phyloP scores from a whole-genome alignment of 2,888 invertebrate species.

The Protonemura montana region DNA sequence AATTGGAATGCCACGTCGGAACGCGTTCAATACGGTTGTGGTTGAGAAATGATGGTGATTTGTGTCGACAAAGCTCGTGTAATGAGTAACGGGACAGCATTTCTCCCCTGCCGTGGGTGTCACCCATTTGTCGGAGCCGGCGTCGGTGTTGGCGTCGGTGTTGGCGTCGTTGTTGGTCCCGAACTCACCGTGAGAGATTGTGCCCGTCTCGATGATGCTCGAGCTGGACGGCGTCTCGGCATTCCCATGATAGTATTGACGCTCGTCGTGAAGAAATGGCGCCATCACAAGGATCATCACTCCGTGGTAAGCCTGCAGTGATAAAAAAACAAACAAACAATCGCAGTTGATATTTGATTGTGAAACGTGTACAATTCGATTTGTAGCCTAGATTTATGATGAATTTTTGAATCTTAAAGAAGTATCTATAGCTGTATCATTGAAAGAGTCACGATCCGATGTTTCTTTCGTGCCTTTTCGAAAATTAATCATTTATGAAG shows the following conservation, averaged over 20 bases:
- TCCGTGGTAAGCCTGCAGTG: constrained; percentile 73
- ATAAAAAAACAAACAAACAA: constrained; percentile 37
- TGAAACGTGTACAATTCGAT: neutral
- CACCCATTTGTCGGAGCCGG: neutral
- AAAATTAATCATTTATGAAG: constrained; percentile 7
- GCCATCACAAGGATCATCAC: constrained; percentile 70
- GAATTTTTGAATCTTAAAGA: neutral
- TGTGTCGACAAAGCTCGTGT: neutral
- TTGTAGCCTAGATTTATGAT: constrained; percentile 4
- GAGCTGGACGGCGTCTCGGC: constrained; percentile 63
- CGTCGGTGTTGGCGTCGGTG: neutral
- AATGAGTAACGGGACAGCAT: neutral
- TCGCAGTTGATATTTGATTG: neutral
- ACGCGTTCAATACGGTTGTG: neutral
- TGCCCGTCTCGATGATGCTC: constrained; percentile 67
- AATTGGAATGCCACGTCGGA: no score
- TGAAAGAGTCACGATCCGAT: neutral
- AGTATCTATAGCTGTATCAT: neutral
- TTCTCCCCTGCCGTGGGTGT: neutral
- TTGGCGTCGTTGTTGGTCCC: no score
- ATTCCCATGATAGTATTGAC: constrained; percentile 69
- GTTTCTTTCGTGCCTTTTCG: neutral
- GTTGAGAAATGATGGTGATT: constrained; percentile 1
- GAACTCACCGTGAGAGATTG: constrained; percentile 64
- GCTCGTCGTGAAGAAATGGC: constrained; percentile 71